These are phyloP conservation scores for Coptodon bakossiorum DNA, from an alignment of 2,113 vertebrate genomes.

Conservation along the genomic window DNA sequence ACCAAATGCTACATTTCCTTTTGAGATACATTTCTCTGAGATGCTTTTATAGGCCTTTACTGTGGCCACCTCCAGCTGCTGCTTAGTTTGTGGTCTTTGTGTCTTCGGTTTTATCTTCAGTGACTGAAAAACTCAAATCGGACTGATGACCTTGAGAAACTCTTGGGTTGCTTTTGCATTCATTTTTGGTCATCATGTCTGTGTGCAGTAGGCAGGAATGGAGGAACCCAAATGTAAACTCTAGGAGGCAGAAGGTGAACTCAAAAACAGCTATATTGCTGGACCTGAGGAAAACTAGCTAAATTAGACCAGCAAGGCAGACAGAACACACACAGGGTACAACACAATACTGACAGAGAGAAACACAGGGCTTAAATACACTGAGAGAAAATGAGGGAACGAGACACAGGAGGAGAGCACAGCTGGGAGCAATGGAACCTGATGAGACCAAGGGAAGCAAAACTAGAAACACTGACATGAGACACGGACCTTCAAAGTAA, in stretches of 20 bases:
- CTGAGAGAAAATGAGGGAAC: neutral
- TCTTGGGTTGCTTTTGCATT: neutral
- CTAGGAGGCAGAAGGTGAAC: neutral
- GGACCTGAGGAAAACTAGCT: fast-evolving
- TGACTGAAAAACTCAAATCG: fast-evolving
- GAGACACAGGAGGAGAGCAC: neutral
- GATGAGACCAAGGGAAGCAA: neutral
- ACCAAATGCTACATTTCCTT: neutral
- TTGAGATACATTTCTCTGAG: neutral
- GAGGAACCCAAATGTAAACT: neutral
- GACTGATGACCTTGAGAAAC: neutral
- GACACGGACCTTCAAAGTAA: neutral
- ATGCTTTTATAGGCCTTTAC: neutral
- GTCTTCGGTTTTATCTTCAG: neutral
- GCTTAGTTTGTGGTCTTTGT: neutral
- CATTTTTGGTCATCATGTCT: neutral
- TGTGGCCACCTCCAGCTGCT: neutral
- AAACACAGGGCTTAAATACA: neutral
- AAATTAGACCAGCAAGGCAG: fast-evolving
- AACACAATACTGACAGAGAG: neutral
- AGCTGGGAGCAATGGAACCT: neutral
- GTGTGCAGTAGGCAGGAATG: neutral
- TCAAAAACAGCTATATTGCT: fast-evolving
- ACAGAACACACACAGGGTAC: neutral
- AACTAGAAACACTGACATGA: neutral